These are phyloP conservation scores for Excalfactoria chinensis DNA, from an alignment of 2,113 vertebrate genomes.

Conservation along the genomic window DNA sequence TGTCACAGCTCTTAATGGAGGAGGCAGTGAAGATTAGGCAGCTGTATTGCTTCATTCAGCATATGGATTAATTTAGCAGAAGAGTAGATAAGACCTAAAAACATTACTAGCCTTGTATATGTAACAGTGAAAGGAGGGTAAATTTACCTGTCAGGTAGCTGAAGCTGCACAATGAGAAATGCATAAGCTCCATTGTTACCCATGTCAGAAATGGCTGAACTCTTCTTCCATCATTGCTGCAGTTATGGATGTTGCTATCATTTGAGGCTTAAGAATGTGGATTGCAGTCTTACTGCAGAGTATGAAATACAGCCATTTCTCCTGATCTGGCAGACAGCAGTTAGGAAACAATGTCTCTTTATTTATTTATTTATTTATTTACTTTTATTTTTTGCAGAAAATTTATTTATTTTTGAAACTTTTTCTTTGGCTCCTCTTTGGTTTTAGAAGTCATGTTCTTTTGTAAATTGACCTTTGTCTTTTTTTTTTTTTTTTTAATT, in stretches of 20 bases:
- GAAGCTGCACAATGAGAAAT: neutral
- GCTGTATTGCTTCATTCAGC: neutral
- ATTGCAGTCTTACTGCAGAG: neutral
- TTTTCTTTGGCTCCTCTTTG: neutral
- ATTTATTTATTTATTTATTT: neutral
- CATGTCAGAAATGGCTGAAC: neutral
- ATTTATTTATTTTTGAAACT: neutral
- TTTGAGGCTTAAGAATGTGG: neutral
- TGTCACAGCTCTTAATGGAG: slow-evolving; percentile 13
- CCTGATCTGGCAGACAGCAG: neutral
- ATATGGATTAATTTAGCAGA: slow-evolving; percentile 5
- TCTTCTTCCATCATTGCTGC: neutral
- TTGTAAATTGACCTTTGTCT: neutral
- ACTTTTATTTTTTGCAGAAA: neutral
- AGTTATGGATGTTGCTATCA: neutral
- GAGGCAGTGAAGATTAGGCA: neutral
- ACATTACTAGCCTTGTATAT: neutral
- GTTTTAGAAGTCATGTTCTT: neutral
- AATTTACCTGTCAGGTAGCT: neutral
- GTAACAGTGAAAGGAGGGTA: neutral
- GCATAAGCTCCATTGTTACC: neutral
- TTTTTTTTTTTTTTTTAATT: neutral
- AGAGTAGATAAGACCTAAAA: neutral
- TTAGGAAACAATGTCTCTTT: neutral
- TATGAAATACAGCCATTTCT: neutral